Evolutionary conservation across 2,113 vertebrate genomes (phyloP), one percentile per base, ranked within the genome.

Genomic region (Callaeas wilsoni): DNA sequence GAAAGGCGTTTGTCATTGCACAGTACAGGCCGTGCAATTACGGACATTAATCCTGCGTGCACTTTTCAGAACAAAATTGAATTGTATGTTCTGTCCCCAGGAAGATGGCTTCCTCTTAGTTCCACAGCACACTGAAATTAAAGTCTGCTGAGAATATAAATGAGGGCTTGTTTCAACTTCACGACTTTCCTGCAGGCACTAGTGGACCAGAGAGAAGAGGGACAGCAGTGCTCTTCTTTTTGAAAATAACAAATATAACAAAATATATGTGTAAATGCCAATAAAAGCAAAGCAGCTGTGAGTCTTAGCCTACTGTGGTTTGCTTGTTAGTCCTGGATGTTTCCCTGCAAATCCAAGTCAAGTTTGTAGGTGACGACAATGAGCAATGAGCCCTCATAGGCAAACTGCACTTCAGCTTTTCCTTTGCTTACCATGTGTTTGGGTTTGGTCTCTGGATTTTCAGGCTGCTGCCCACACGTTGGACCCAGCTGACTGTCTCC

Each of bases 81-180:
- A 95, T 95, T 95, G 96, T 84, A 89, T 97, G 95, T 96, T 96
- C 94, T 95, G 95, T 96, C 95, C 94, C 94, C 47, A 76, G 81
- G 80, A 97, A 97, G 91, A 97, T 94, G 96, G 91, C 84, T 95
- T 89, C 93, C 93, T 84, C 94, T 88, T 84, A 93, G 89, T 95
- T 94, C 76, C 65, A 60, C 33, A 81, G 96, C 91, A 96, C 96
- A 87, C 0, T 84, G 90, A 83, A 96, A 97, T 94, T 87, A 88
- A 85, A 88, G 9, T 85, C 93, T 96, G 94, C 85, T 86, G 85
- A 88, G 93, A 97, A 97, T 96, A 94, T 93, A 93, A 95, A 96
- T 94, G 91, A 95, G 90, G 27, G 70, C 78, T 93, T 85, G 63
- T 83, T 97, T 95, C 89, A 93, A 73, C 90, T 95, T 93, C 26